These are phyloP conservation scores for Misgurnus mizolepis DNA, from an alignment of 2,113 vertebrate genomes.

Conservation along the genomic window DNA sequence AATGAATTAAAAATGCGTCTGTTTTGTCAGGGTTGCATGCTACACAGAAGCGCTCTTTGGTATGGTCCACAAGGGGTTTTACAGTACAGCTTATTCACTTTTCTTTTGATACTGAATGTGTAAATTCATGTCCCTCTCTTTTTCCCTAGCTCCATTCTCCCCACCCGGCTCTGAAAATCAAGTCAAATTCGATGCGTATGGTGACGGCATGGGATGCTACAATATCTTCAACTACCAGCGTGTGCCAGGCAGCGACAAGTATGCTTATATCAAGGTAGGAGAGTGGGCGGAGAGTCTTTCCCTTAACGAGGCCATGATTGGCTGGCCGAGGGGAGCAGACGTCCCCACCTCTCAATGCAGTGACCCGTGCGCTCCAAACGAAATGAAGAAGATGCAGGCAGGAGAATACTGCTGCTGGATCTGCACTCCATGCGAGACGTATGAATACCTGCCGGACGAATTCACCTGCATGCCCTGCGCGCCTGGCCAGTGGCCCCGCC, in stretches of 20 bases:
- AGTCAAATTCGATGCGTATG: slow-evolving; percentile 95
- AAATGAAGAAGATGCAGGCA: slow-evolving; percentile 99
- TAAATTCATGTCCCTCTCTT: slow-evolving; percentile 21
- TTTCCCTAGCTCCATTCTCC: slow-evolving; percentile 86
- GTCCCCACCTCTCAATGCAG: slow-evolving; percentile 94
- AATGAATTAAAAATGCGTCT: background rate
- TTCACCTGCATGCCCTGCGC: slow-evolving; percentile 92
- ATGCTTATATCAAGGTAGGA: slow-evolving; percentile 89
- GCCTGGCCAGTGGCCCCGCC: slow-evolving; percentile 90
- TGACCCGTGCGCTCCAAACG: slow-evolving; percentile 93
- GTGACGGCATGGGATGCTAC: slow-evolving; percentile 93
- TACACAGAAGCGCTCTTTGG: no score
- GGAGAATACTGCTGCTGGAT: slow-evolving; percentile 99
- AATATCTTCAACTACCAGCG: slow-evolving; percentile 97
- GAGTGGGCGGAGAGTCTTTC: slow-evolving; percentile 93
- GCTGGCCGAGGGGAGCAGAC: slow-evolving; percentile 85
- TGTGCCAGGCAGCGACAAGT: slow-evolving; percentile 74
- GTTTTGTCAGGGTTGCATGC: background rate
- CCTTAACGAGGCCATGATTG: slow-evolving; percentile 84
- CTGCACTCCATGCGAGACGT: slow-evolving; percentile 92
- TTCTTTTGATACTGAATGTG: slow-evolving; percentile 14
- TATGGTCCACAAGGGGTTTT: no score
- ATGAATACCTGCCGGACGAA: slow-evolving; percentile 93
- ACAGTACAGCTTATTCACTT: background rate
- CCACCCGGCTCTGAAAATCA: slow-evolving; percentile 82